Percentiles rank a stretch among this genome's conserved stretches.
Conservation (phyloP, 2,797 vertebrate species). For the Clarias fuscus region DNA sequence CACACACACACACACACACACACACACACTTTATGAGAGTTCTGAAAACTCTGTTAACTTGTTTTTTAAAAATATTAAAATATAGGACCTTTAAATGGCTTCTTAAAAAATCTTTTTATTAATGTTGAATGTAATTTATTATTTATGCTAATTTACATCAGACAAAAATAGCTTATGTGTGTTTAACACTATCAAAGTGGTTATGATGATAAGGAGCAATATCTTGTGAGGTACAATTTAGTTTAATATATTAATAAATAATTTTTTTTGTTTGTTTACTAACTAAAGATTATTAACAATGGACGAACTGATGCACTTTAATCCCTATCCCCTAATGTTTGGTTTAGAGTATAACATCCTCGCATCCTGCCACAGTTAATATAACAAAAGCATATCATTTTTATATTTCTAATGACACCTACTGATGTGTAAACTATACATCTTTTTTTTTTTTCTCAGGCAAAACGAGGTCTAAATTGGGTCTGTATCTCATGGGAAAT, state of each 20-base stretch:
- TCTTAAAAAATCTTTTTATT: too few species aligned
- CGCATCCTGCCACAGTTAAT: background rate
- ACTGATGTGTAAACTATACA: background rate
- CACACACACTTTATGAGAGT: too few species aligned
- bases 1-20: too few species aligned
- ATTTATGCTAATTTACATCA: background rate
- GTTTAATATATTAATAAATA: background rate
- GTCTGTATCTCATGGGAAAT: constrained; percentile 50
- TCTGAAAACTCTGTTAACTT: too few species aligned
- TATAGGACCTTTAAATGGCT: too few species aligned
- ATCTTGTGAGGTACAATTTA: background rate
- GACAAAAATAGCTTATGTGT: background rate
- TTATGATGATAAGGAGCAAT: background rate
- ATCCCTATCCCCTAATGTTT: background rate
- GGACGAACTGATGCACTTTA: background rate
- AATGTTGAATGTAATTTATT: background rate
- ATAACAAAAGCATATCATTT: background rate
- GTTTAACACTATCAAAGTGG: background rate
- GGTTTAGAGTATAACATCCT: background rate
- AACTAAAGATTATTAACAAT: background rate
- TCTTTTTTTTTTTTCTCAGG: background rate
- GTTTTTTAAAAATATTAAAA: too few species aligned
- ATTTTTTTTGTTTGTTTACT: background rate
- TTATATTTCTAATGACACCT: background rate
- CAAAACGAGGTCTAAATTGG: constrained; percentile 27